phyloP scores from a whole-genome alignment of 2,888 invertebrate genomes.

The Linnaemya tessellans region DNA sequence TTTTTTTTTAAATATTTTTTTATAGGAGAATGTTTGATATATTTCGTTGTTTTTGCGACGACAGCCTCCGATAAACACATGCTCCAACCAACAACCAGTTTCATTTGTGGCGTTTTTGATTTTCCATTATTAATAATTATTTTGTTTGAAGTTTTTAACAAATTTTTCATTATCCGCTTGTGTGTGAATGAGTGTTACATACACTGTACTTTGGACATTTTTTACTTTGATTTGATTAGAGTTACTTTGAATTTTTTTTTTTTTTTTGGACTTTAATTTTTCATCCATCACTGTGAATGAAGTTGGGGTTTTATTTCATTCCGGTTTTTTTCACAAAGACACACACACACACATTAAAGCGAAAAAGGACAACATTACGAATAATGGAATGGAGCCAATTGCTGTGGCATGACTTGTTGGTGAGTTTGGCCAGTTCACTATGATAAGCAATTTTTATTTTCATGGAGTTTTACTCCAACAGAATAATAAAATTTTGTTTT shows the following conservation, averaged over 20 bases:
- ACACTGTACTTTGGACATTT: slow-evolving; percentile 34
- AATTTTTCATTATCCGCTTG: slow-evolving; percentile 56
- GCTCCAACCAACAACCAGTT: slow-evolving; percentile 60
- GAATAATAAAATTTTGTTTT: background rate
- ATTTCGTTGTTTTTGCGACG: slow-evolving; percentile 25
- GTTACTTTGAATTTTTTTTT: slow-evolving; percentile 35
- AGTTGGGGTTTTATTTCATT: slow-evolving; percentile 49
- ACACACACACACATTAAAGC: slow-evolving; percentile 16
- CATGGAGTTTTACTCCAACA: no score
- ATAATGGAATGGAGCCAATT: slow-evolving; percentile 29
- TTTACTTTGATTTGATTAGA: slow-evolving; percentile 50
- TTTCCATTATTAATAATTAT: slow-evolving; percentile 10
- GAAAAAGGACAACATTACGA: slow-evolving; percentile 14
- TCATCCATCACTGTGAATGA: slow-evolving; percentile 63
- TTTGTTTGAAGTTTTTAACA: slow-evolving; percentile 38
- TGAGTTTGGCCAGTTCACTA: slow-evolving; percentile 21
- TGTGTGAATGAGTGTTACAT: slow-evolving; percentile 20
- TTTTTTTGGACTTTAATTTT: slow-evolving; percentile 37
- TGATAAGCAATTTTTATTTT: background rate
- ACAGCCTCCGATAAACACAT: slow-evolving; percentile 37
- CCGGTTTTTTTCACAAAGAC: slow-evolving; percentile 26
- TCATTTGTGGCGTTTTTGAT: slow-evolving; percentile 60
- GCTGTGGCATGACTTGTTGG: slow-evolving; percentile 53
- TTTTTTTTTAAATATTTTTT: background rate
- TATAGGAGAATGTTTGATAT: no score